These are phyloP conservation scores for Lathamus discolor DNA, from an alignment of 2,113 vertebrate genomes.

Conservation along the genomic window DNA sequence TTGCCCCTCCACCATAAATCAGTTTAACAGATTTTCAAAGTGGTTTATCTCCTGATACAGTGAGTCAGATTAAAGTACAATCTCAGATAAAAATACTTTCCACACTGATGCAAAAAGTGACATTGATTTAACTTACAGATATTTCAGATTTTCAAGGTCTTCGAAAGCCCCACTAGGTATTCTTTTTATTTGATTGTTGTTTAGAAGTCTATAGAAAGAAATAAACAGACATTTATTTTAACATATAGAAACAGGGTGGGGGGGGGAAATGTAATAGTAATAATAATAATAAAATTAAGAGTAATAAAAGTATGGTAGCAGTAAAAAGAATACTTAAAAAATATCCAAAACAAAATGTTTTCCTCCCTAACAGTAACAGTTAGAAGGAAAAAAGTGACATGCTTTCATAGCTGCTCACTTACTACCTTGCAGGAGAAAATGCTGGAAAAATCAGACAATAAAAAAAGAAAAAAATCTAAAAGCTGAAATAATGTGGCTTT, in stretches of 20 bases:
- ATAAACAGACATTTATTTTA: neutral
- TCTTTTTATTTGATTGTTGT: slow-evolving; percentile 96
- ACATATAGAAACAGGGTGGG: neutral
- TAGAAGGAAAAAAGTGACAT: neutral
- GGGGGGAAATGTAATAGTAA: neutral
- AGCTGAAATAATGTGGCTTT: neutral
- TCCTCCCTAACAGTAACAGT: neutral
- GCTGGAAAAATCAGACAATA: neutral
- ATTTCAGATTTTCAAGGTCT: slow-evolving; percentile 97
- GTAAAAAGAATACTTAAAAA: neutral
- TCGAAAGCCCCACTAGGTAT: slow-evolving; percentile 91
- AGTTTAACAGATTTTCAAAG: neutral
- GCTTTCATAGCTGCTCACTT: neutral
- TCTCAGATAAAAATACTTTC: neutral
- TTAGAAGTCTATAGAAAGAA: slow-evolving; percentile 84
- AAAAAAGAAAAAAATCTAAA: neutral
- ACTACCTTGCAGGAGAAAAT: neutral
- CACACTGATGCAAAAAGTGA: neutral
- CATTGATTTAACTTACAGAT: slow-evolving; percentile 88
- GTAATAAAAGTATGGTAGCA: neutral
- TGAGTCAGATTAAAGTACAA: neutral
- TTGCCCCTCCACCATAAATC: neutral
- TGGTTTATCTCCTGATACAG: neutral
- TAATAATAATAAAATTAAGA: neutral
- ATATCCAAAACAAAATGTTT: neutral